phyloP scores from a whole-genome alignment of 2,113 vertebrate genomes.

The Macheiramphus alcinus region DNA sequence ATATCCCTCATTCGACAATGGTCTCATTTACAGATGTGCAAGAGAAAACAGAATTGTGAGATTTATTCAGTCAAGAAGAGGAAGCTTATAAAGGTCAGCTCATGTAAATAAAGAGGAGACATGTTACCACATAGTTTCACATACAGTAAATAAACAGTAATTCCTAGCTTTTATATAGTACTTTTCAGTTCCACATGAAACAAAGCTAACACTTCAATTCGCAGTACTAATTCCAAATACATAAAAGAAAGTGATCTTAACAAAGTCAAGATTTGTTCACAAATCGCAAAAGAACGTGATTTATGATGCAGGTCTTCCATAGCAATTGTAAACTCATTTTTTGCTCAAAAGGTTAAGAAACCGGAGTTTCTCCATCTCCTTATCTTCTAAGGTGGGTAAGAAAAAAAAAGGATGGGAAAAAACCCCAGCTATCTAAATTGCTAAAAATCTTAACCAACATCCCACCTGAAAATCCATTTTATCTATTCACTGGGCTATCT shows the following conservation, averaged over 20 bases:
- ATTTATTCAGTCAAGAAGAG: neutral
- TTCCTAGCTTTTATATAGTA: neutral
- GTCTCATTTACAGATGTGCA: neutral
- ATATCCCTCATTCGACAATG: neutral
- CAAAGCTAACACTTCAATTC: neutral
- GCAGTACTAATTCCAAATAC: neutral
- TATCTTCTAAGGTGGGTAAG: neutral
- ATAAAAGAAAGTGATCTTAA: neutral
- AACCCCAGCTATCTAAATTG: neutral
- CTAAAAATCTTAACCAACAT: neutral
- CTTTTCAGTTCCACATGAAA: neutral
- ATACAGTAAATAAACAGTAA: neutral
- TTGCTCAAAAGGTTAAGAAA: neutral
- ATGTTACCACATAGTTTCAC: neutral
- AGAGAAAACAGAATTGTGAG: neutral
- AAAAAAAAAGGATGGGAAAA: neutral
- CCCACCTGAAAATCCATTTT: neutral
- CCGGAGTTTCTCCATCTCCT: neutral
- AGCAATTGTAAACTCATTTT: neutral
- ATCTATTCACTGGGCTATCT: neutral
- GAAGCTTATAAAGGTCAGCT: neutral
- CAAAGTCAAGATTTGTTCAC: neutral
- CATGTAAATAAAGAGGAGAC: neutral
- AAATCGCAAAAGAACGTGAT: neutral
- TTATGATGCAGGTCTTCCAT: neutral